Percentiles rank a stretch among this genome's conserved stretches.
Evolutionary conservation across 2,888 invertebrate species (phyloP).

Genomic region (Scaeva pyrastri): DNA sequence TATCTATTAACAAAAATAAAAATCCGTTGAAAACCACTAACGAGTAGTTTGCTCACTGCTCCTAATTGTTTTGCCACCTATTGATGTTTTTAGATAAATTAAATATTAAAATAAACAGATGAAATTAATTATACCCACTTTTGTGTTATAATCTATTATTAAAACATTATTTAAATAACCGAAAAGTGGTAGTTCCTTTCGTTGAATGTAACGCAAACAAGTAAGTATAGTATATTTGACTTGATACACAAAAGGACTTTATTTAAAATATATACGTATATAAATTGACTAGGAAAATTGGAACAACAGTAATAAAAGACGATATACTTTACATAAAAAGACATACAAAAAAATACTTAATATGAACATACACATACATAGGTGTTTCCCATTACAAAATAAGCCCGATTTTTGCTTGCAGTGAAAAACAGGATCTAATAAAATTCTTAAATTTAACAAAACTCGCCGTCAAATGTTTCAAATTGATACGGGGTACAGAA

Average conservation of each 20-base stretch:
- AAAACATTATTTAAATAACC: too few relatives aligned
- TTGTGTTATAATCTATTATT: too few relatives aligned
- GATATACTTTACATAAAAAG: background rate
- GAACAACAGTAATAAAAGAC: conserved; percentile 32
- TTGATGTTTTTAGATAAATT: too few relatives aligned
- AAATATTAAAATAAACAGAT: too few relatives aligned
- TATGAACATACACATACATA: background rate
- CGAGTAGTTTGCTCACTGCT: too few relatives aligned
- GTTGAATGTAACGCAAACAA: too few relatives aligned
- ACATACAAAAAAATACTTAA: conserved; percentile 32
- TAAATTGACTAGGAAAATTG: conserved; percentile 55
- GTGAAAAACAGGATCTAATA: background rate
- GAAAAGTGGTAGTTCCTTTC: too few relatives aligned
- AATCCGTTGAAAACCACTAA: too few relatives aligned
- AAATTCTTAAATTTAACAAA: background rate
- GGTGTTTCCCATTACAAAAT: background rate
- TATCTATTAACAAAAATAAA: too few relatives aligned
- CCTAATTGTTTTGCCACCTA: too few relatives aligned
- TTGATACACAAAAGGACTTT: conserved; percentile 29
- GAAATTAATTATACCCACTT: too few relatives aligned
- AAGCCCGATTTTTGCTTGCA: background rate
- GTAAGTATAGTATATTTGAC: too few relatives aligned
- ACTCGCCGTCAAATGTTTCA: background rate
- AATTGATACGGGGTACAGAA: conserved; percentile 5
- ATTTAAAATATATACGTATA: conserved; percentile 24